Conservation (phyloP, 2,888 invertebrate species). For the Ochropacha duplaris region DNA sequence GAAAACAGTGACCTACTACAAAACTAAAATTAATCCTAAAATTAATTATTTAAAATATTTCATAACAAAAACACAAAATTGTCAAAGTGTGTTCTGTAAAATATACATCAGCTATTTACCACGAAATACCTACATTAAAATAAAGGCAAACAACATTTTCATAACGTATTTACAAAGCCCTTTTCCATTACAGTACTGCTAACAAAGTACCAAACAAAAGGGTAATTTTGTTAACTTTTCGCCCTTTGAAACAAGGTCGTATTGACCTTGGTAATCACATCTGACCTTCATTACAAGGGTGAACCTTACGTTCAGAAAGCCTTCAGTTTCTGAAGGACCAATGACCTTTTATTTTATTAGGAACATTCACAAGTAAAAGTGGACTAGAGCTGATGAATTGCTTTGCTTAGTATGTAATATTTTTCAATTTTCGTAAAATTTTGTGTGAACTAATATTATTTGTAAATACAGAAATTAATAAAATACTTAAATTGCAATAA, state of each 20-base stretch:
- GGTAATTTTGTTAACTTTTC: not conserved
- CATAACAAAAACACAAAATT: too few species aligned
- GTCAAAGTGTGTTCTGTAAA: too few species aligned
- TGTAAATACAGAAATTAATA: too few species aligned
- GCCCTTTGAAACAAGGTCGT: slow-evolving; percentile 5
- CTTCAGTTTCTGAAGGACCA: slow-evolving; percentile 23
- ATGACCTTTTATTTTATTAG: slow-evolving; percentile 33
- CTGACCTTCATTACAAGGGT: slow-evolving; percentile 35
- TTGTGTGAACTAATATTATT: not conserved
- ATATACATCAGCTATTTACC: too few species aligned
- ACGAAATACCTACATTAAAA: not conserved
- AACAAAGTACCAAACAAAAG: not conserved
- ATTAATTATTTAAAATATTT: too few species aligned
- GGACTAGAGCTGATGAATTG: not conserved
- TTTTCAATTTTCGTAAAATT: not conserved
- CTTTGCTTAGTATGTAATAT: not conserved
- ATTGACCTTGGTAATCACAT: slow-evolving; percentile 45
- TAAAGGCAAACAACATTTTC: not conserved
- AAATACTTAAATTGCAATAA: too few species aligned
- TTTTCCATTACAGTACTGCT: not conserved
- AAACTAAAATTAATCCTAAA: too few species aligned
- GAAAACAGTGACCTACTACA: too few species aligned
- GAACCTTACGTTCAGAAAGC: slow-evolving; percentile 25
- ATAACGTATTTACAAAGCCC: not conserved
- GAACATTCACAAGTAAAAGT: not conserved